These are phyloP conservation scores for Amphimedon queenslandica DNA, from an alignment of 37 sponge, comb jelly and placozoan species.

Conservation along the genomic window DNA sequence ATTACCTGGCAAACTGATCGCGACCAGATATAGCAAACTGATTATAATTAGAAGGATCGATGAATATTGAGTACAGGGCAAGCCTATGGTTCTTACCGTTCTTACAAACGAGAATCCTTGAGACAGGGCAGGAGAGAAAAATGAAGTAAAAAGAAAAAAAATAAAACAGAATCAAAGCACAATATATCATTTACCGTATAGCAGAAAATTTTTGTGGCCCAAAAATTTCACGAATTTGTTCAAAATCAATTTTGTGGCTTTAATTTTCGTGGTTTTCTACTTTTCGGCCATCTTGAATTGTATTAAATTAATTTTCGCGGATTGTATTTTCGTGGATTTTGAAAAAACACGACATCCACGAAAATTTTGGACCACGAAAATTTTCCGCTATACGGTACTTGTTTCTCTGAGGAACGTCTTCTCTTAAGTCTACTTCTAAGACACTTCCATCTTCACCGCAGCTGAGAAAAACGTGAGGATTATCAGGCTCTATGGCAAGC, in stretches of 20 bases:
- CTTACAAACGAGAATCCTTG: constrained; percentile 54
- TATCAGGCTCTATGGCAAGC: constrained; percentile 68
- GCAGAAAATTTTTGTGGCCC: too few relatives aligned
- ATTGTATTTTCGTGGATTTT: too few relatives aligned
- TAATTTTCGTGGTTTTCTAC: too few relatives aligned
- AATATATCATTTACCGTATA: neutral
- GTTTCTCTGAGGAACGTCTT: constrained; percentile 8
- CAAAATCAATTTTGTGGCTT: too few relatives aligned
- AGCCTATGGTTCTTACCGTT: constrained; percentile 38
- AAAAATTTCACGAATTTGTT: too few relatives aligned
- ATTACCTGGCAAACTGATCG: constrained; percentile 82
- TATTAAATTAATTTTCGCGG: too few relatives aligned
- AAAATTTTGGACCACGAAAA: too few relatives aligned
- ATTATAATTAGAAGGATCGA: constrained; percentile 67
- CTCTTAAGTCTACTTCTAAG: constrained; percentile 78
- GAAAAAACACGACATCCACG: too few relatives aligned
- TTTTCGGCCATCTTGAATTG: too few relatives aligned
- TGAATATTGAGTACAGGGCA: constrained; percentile 84
- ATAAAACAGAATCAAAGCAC: neutral
- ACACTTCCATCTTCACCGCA: constrained; percentile 90
- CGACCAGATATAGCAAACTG: constrained; percentile 82
- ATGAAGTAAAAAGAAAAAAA: constrained; percentile 12
- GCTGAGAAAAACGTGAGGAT: constrained; percentile 76
- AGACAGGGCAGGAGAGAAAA: constrained; percentile 2
- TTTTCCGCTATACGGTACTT: too few relatives aligned